Evolutionary conservation across 2,113 vertebrate species (phyloP), one percentile per base, ranked within the genome.

Genomic region (Mesocricetus auratus): DNA sequence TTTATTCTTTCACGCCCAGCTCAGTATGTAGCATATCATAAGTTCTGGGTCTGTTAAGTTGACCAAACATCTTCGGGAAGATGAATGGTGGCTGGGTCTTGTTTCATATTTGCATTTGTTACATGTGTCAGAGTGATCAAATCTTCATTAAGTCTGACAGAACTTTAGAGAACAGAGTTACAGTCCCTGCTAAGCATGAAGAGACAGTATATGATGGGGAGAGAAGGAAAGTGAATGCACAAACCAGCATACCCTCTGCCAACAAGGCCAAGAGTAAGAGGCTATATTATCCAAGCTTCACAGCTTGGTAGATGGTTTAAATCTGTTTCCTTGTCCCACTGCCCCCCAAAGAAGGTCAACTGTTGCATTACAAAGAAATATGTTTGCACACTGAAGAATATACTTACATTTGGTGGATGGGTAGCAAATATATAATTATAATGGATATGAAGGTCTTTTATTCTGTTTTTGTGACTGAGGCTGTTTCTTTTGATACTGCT

Each of bases 251-350:
- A 45, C 4, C 29, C 6, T 3, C 22, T 36, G 74, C 31, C 36
- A 36, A 12, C 62, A 26, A 7, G 16, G 6, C 26, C 39, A 58
- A 12, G 39, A 17, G 3, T 19, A 1, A 29, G 19, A 13, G 0
- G 39, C 50, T 29, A 31, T 69, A 68, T 69, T 11, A 47, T 3
- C 6, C 13, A 82, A 50, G 53, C 31, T 62, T 62, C 11, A 9
- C 47, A 36, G 53, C 93, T 15, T 89, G 17, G 13, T 77, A 0
- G 68, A 78, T 58, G 56, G 39, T n/a, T 85, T 86, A n/a, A 45
- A 39, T 66, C 5, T 2, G 66, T 45, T 62, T 36, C 87, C 56
- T 71, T 77, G 42, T 90, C 15, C 22, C 6, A 24, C 60, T 45
- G 0, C 10, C 60, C 42, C 56, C n/a, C n/a, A 58, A 2, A 69